phyloP scores from a whole-genome alignment of 1,140 invertebrate genomes.

The Bombus fervidus region DNA sequence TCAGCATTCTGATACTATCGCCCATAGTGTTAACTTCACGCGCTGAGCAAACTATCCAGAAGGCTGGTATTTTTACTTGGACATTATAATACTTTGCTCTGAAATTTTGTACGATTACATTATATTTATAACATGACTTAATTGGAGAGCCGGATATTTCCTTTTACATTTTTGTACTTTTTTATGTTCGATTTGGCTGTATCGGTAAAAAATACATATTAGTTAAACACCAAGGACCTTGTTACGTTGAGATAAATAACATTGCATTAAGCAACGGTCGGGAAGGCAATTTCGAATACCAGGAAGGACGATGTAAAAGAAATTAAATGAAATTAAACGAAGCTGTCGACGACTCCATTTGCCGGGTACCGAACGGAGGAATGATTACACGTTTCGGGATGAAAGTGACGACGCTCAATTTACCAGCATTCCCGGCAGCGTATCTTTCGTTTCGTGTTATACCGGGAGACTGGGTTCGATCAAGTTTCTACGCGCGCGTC shows the following conservation, averaged over 20 bases:
- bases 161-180: background rate
- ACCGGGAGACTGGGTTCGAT: slow-evolving; percentile 13
- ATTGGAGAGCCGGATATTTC: background rate
- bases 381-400: slow-evolving; percentile 23
- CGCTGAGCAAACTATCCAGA: background rate
- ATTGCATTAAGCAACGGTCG: background rate
- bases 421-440: background rate
- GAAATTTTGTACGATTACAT: background rate
- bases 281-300: background rate
- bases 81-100: background rate
- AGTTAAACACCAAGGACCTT: background rate
- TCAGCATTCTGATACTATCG: background rate
- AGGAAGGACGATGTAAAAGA: background rate
- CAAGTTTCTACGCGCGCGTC: slow-evolving; percentile 19
- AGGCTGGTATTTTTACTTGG: background rate
- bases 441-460: slow-evolving; percentile 33
- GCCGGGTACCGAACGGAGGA: no score
- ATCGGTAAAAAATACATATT: background rate
- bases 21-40: background rate
- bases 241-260: background rate
- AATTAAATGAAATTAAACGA: slow-evolving; percentile 9
- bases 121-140: background rate
- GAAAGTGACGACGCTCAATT: slow-evolving; percentile 20
- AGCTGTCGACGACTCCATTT: slow-evolving; percentile 27
- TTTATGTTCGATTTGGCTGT: background rate